Evolutionary conservation across 1,140 invertebrate genomes (phyloP), one percentile per base, ranked within the genome.

Genomic region (Anastrepha ludens): DNA sequence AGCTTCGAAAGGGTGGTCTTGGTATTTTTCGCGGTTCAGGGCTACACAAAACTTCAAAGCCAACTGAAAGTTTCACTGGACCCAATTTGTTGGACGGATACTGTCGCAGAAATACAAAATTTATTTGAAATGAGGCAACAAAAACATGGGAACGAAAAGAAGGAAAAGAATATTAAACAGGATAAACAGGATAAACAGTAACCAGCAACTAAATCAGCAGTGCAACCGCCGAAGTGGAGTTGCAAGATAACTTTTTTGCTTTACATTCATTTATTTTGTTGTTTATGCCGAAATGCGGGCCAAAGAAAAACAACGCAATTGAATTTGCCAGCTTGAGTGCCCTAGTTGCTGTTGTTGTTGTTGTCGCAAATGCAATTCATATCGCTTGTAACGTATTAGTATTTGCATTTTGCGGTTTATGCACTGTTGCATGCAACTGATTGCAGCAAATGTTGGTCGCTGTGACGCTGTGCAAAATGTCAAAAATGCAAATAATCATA

Each of bases 371-470:
- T 29, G 47, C 47, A 58, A 81, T 55, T 55, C 74, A 47, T 67
- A 81, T 50, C 47, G 74, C 74, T 81, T 29, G 47, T 81, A 81
- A 81, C n/a, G 44, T 29, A 81, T 81, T 81, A 55, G 74, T 81
- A 55, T 81, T 81, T 81, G 44, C 47, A 81, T 81, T 81, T 81
- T 55, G 74, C 74, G 74, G 74, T 81, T 81, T 81, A 81, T 81
- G 74, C 74, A 81, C 74, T 55, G 74, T 81, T 81, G 74, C 74
- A 81, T 81, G 47, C 74, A 81, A 55, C 74, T 81, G 74, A 81
- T 81, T 81, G 74, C 47, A 55, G 74, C 17, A 81, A 81, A 81
- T 81, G 74, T 41, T 81, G 70, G 67, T 29, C 20, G 5, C 29
- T 20, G 29, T 17, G 15, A 62, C 4, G 41, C 13, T n/a, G 6